Conservation (phyloP, 2,797 vertebrate species). For the Rallus crepitans region DNA sequence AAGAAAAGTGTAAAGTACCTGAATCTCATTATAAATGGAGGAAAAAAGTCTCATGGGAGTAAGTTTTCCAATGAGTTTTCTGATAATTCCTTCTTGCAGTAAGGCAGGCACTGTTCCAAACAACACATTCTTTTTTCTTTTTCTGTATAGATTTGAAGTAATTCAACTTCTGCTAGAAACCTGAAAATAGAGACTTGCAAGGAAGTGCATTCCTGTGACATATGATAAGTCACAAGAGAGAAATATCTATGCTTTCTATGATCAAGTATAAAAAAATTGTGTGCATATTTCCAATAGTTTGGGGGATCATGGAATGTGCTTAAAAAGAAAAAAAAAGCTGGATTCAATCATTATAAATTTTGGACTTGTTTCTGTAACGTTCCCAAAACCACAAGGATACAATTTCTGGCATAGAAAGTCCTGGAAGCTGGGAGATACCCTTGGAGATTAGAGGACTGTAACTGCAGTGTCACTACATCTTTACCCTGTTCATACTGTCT, state of each 20-base stretch:
- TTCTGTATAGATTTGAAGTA: neutral
- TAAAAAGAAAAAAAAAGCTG: neutral
- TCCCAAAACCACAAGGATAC: slow-evolving; percentile 24
- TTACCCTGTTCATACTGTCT: neutral
- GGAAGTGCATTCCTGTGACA: slow-evolving; percentile 7
- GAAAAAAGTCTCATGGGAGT: neutral
- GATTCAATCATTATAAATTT: neutral
- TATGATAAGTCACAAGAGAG: slow-evolving; percentile 32
- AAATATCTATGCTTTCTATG: slow-evolving; percentile 6
- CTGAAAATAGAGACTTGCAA: slow-evolving; percentile 21
- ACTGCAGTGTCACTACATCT: neutral
- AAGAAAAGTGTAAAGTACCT: neutral
- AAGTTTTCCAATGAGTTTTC: slow-evolving; percentile 1
- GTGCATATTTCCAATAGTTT: slow-evolving; percentile 14
- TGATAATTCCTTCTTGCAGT: slow-evolving; percentile 3
- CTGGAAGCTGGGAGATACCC: neutral
- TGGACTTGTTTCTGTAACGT: neutral
- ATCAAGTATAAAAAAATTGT: neutral
- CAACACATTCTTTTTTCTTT: neutral
- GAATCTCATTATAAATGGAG: neutral
- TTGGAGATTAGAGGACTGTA: neutral
- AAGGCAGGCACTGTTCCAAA: neutral
- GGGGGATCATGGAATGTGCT: neutral
- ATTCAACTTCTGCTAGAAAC: slow-evolving; percentile 37
- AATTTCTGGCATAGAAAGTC: neutral